Base-by-base conservation (phyloP, 2,888 invertebrate genomes). In the Pediacus dermestoides region DNA sequence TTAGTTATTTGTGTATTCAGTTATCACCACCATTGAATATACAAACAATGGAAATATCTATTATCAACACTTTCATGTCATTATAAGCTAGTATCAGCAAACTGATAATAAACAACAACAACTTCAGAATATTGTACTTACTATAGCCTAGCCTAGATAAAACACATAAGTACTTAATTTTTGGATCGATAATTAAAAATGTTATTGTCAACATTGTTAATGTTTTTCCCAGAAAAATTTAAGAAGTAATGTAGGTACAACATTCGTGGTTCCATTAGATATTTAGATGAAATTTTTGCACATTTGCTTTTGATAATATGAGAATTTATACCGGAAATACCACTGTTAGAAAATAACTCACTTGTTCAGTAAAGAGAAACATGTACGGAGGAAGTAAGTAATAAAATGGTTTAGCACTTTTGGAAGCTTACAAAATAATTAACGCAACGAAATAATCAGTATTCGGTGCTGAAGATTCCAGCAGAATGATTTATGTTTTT, bases 1-100 rank as follows among this genome's bases (percentile, higher is more conserved):
- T 61, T 58, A 56, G 50, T 52, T 56, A 56, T 60, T 59, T 60
- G 57, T 60, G 56, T 54, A 46, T 53, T 45, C 50, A 45, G 44
- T 57, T 63, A 61, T 63, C 61, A 52, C 57, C 59, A 58, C 50
- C 61, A 61, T 62, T 52, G 52, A 55, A 48, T 57, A 54, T 28
- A 28, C 50, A 56, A 50, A 60, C 58, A 59, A 60, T 58, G 57
- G 57, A 58, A 61, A 58, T 55, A 57, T 58, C 55, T 52, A 35
- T 52, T 61, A 61, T 63, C 61, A 50, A 13, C 48, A 55, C 48
- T 57, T 59, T 56, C 57, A 57, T 58, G 60, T 59, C 53, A 53
- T 55, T 51, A 46, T 46, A 14, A 8, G 6, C n/a, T 7, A 18
- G 6, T 18, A 18, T 18, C n/a, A n/a, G n/a, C n/a, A n/a, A n/a